A percentile compares a stretch with the other conserved stretches of the same genome.
Conservation (phyloP, 2,797 vertebrate species). For the Danio choprae region DNA sequence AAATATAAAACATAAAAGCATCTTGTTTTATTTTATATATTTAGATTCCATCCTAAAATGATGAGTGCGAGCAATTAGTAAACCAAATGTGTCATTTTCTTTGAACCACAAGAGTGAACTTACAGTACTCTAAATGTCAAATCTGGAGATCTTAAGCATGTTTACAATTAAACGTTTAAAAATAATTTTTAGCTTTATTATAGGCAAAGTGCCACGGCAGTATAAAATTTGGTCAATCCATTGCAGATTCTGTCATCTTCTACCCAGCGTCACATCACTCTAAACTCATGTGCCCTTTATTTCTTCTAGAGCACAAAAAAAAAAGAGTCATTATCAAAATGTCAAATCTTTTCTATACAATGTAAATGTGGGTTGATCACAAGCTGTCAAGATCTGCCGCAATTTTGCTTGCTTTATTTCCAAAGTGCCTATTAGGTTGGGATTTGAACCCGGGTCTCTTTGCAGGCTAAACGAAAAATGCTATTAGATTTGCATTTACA, state of each 20-base stretch:
- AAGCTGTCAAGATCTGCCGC: slow-evolving; percentile 14
- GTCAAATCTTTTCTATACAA: slow-evolving; percentile 4
- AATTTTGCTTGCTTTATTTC: slow-evolving; percentile 16
- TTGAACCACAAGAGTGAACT: no score
- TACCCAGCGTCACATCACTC: slow-evolving; percentile 4
- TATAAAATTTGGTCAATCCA: background rate
- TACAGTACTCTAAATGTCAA: background rate
- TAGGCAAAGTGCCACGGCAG: background rate
- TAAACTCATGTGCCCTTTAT: slow-evolving; percentile 5
- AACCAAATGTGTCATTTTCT: no score
- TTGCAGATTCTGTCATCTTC: background rate
- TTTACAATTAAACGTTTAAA: background rate
- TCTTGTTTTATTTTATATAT: no score
- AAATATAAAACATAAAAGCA: no score
- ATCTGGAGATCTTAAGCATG: background rate
- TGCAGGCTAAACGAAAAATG: slow-evolving; percentile 10
- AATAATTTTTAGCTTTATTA: background rate
- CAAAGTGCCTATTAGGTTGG: background rate
- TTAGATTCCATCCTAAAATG: no score
- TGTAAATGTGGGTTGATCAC: slow-evolving; percentile 3
- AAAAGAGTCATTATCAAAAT: background rate
- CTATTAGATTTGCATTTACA: slow-evolving; percentile 2
- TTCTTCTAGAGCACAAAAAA: background rate
- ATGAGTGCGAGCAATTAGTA: no score
- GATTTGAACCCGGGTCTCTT: background rate